Conservation (phyloP, 1,140 invertebrate species). For the Eurosta solidaginis region DNA sequence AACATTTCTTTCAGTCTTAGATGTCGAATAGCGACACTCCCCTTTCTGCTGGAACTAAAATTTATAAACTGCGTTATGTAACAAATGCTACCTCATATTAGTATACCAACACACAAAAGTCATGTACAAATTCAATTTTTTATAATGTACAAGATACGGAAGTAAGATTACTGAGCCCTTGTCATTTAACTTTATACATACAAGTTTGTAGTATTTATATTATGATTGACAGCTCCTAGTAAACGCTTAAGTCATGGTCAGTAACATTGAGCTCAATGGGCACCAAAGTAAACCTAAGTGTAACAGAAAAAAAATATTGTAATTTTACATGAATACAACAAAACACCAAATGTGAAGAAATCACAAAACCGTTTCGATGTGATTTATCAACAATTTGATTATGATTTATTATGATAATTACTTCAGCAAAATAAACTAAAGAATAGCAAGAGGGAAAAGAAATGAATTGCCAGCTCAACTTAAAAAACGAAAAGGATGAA, state of each 20-base stretch:
- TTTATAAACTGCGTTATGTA: too few species aligned
- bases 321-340: neutral
- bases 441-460: neutral
- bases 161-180: neutral
- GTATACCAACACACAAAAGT: too few species aligned
- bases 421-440: too few species aligned
- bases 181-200: too few species aligned
- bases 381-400: constrained; percentile 12
- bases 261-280: neutral
- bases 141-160: too few species aligned
- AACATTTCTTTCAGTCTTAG: too few species aligned
- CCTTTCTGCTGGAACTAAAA: too few species aligned
- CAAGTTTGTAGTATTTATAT: too few species aligned
- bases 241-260: neutral
- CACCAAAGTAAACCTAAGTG: neutral
- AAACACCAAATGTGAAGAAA: neutral
- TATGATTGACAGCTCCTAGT: neutral
- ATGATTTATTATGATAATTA: neutral
- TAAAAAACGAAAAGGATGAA: neutral
- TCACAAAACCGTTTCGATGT: neutral
- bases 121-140: too few species aligned
- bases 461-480: neutral
- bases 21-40: too few species aligned
- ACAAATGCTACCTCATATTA: too few species aligned
- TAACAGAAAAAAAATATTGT: neutral